Evolutionary conservation across 2,888 invertebrate species (phyloP).

Genomic region (Drosophila paucipuncta): DNA sequence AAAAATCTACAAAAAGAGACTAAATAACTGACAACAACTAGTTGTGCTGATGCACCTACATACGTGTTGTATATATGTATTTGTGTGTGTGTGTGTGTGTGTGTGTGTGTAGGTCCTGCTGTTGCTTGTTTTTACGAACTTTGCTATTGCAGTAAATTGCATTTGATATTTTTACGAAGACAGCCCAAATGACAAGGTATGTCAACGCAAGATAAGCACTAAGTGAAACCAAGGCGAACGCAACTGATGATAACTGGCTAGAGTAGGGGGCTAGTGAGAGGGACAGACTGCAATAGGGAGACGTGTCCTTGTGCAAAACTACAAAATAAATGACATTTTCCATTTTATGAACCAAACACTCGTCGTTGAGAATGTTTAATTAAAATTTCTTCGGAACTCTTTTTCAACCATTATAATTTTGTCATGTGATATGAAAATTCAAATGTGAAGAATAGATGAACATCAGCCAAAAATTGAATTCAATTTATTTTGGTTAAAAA

Average conservation of each 20-base stretch:
- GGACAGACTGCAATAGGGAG: not conserved
- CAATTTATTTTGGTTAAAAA: not conserved
- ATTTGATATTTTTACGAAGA: conserved; percentile 75
- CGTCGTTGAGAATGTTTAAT: conserved; percentile 58
- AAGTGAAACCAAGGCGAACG: conserved; percentile 37
- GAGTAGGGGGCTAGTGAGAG: not conserved
- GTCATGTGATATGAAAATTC: conserved; percentile 38
- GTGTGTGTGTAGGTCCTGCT: not conserved
- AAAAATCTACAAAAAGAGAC: conserved; percentile 13
- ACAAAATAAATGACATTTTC: conserved; percentile 65
- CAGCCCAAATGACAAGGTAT: conserved; percentile 76
- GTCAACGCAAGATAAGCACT: conserved; percentile 75
- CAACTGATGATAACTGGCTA: conserved; percentile 21
- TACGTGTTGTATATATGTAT: conserved; percentile 2
- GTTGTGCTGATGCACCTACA: conserved; percentile 8
- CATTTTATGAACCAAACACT: not conserved
- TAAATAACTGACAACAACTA: conserved; percentile 35
- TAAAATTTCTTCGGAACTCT: conserved; percentile 51
- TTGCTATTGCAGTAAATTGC: conserved; percentile 64
- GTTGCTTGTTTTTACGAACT: conserved; percentile 21
- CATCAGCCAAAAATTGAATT: conserved; percentile 2
- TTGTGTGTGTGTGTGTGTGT: conserved; percentile 2
- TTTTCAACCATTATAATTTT: conserved; percentile 36
- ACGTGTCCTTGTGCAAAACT: conserved; percentile 49
- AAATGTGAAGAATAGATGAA: conserved; percentile 26